These are phyloP conservation scores for Pithys albifrons DNA, from an alignment of 2,113 vertebrate species.

Conservation along the genomic window DNA sequence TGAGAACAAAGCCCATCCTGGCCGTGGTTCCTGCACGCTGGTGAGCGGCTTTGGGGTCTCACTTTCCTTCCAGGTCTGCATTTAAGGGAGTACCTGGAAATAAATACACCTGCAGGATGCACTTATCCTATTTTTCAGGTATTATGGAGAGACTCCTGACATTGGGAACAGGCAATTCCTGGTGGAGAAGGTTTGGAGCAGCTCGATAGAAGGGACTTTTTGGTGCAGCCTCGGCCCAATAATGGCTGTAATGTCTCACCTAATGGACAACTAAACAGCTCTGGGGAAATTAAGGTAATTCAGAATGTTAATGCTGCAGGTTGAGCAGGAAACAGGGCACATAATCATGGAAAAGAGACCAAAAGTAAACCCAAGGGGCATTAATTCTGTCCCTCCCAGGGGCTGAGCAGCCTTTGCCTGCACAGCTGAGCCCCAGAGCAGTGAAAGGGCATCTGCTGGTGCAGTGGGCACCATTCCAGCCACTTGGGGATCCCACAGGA, in stretches of 20 bases:
- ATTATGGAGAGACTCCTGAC: background rate
- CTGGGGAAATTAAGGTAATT: background rate
- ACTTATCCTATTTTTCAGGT: background rate
- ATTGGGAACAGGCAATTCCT: background rate
- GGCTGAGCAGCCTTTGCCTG: background rate
- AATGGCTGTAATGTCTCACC: background rate
- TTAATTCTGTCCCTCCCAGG: background rate
- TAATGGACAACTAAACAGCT: background rate
- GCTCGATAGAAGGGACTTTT: background rate
- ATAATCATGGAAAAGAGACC: background rate
- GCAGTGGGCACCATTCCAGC: background rate
- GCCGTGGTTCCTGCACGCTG: rapidly evolving
- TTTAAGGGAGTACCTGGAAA: background rate
- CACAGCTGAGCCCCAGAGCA: background rate
- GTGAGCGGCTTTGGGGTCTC: rapidly evolving
- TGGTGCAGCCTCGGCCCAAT: background rate
- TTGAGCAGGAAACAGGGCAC: background rate
- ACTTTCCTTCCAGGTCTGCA: background rate
- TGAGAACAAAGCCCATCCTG: background rate
- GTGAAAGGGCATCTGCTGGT: background rate
- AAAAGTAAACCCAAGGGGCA: background rate
- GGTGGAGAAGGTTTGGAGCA: background rate
- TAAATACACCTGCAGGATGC: background rate
- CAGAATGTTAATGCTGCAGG: background rate
- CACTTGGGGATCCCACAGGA: background rate